Base-by-base conservation (phyloP, 2,797 vertebrate genomes). In the Sternotherus odoratus region DNA sequence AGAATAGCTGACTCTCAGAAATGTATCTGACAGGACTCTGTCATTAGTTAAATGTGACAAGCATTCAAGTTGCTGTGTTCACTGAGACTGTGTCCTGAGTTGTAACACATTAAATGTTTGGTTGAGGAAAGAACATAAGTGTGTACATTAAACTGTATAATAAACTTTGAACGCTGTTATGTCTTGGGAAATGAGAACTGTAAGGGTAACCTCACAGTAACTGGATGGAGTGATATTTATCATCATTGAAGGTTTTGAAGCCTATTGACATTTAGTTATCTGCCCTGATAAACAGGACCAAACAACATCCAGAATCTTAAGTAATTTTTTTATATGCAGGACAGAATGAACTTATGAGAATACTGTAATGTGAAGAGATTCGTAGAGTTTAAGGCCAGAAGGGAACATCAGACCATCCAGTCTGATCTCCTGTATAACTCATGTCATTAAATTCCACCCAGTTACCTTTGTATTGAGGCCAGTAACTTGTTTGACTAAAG, bases 11-110 rank as follows among this genome's bases (percentile, higher is more conserved):
- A 12, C 21, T 69, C n/a, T 69, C 66, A 39, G 63, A 36, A 39
- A 69, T 39, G n/a, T 39, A 23, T 39, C n/a, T 69, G 39, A 39
- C 36, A 39, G n/a, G 19, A 66, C n/a, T 69, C 21, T 36, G 3
- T 15, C 0, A 2, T 12, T 39, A 24, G n/a, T 89, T 57, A 77
- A n/a, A 12, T 5, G 1, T 50, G 46, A 33, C 60, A 1, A 0
- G 1, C 54, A 6, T 36, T 79, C 54, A 0, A 2, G 77, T 4
- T 82, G 82, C 8, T 39, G 19, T 2, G 9, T 30, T 75, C 48
- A 13, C 48, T 54, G 23, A 56, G n/a, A 90, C 4, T 75, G 57
- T 39, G n/a, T 23, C 88, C 28, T 75, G 78, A 80, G 69, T 48
- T 56, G 15, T 24, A 2, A 0, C 12, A 0, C 36, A 6, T 1